Base-by-base conservation (phyloP, 2,113 vertebrate genomes). In the Carlito syrichta region DNA sequence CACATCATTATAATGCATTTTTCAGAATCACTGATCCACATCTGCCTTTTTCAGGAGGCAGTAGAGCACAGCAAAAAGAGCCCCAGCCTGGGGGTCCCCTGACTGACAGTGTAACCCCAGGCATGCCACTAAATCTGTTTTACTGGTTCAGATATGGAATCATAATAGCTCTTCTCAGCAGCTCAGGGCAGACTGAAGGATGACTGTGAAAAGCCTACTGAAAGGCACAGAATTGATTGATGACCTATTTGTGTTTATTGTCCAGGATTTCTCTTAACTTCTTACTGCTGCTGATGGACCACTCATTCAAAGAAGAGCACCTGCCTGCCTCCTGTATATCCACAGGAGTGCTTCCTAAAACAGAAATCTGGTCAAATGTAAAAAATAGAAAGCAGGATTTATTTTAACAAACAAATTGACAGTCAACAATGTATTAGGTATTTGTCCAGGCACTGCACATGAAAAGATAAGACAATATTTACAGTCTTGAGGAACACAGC, bases 281-380 rank as follows among this genome's bases (percentile, higher is more conserved):
- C 32, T 38, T 52, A 38, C 56, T 73, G 58, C 62, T 69, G 45
- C 63, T 48, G 54, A 38, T 63, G 68, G 58, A 20, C 43, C 58
- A 50, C 25, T 77, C 60, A 89, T 73, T 94, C 84, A 89, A 77
- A 92, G 62, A 85, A 90, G 52, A 66, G 38, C 8, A 23, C 54
- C 60, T 68, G 63, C 48, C 23, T 93, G 58, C 86, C 71, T 95
- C 38, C 30, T 45, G 52, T 2, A 38, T 60, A 74, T 78, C 69
- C 92, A 43, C 85, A 77, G 71, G 54, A 89, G 52, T 5, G n/a
- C 54, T 95, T 89, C 35, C 87, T 86, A 40, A 94, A 66, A 87
- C 35, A 76, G 69, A 91, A 92, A 92, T 84, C 63, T 93, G 54
- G 96, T 74, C n/a, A 86, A 93, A 86, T 4, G 3, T 25, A 88